Conservation (phyloP, 1,140 invertebrate species). For the Drosophila erecta region DNA sequence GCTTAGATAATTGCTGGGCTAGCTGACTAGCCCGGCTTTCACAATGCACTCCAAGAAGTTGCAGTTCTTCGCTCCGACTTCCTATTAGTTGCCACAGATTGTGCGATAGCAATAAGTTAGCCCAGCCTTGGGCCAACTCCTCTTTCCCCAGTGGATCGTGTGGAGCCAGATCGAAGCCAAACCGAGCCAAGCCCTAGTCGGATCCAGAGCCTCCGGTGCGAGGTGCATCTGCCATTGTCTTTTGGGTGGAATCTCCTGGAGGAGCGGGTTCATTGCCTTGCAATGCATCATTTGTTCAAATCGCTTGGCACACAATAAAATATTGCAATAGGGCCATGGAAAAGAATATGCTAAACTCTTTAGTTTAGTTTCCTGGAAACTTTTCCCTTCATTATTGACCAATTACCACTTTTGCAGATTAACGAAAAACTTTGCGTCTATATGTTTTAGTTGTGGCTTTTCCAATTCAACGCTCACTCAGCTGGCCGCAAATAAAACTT, state of each 20-base stretch:
- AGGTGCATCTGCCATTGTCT: constrained; percentile 55
- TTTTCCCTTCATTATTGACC: constrained; percentile 54
- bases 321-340: constrained; percentile 51
- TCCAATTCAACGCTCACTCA: constrained; percentile 48
- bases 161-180: constrained; percentile 9
- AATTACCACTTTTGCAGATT: constrained; percentile 52
- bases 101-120: constrained; percentile 81
- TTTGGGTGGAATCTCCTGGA: constrained; percentile 17
- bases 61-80: constrained; percentile 59
- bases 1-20: constrained; percentile 78
- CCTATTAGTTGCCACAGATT: constrained; percentile 80
- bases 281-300: constrained; percentile 69
- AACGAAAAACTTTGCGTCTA: constrained; percentile 32
- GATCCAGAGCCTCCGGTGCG: constrained; percentile 27
- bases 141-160: constrained; percentile 11
- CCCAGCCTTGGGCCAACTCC: constrained; percentile 35
- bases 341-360: constrained; percentile 45
- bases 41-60: constrained; percentile 72
- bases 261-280: constrained; percentile 50
- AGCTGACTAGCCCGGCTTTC: constrained; percentile 59
- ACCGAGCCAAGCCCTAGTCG: constrained; percentile 34
- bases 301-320: constrained; percentile 47
- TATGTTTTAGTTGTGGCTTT: constrained; percentile 65
- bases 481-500: constrained; percentile 55
- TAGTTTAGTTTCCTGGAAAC: constrained; percentile 21